Evolutionary conservation across 2,113 vertebrate species (phyloP), one percentile per base, ranked within the genome.

Genomic region (Trachemys scripta): DNA sequence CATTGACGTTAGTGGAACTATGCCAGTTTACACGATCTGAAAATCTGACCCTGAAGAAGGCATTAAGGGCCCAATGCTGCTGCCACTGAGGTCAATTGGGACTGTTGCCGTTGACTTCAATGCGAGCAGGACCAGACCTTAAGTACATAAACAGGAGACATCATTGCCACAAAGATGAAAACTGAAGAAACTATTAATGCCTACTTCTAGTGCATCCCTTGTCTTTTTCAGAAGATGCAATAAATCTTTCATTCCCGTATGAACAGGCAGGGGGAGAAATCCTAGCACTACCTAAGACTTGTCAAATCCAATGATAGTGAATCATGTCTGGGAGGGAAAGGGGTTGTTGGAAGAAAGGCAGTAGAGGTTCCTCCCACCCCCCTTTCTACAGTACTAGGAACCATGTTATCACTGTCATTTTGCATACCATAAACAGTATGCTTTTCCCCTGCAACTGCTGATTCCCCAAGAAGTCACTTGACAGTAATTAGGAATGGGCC

Each of bases 271-370:
- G 38, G 79, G 65, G 62, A 95, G 80, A 81, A 95, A 92, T 10
- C 54, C 82, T 87, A 92, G 87, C 78, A 87, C 11, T 31, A 87
- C 59, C 91, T 93, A 82, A 95, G 87, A 50, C 76, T 90, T 27
- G 62, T 94, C 93, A 93, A 94, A 79, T 86, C 51, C 56, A 72
- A 59, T 91, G 76, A 49, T 22, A 92, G 57, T 82, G 85, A 96
- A 92, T 81, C 2, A 2, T 50, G 22, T 75, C 88, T 86, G 69
- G 17, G 38, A 82, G 90, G 81, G 57, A 94, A 94, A 92, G 45
- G 72, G 62, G 86, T 95, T 96, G 10, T 49, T 42, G 76, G 76
- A 49, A 29, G 76, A 42, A 79, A 49, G 38, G 45, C 87, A 89
- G n/a, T 38, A 62, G 45, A 80, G 85, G 62, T 62, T 3, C 16